A percentile compares a stretch with the other conserved stretches of the same genome.
phyloP scores from a whole-genome alignment of 2,888 invertebrate species.

The Caenorhabditis uteleia region DNA sequence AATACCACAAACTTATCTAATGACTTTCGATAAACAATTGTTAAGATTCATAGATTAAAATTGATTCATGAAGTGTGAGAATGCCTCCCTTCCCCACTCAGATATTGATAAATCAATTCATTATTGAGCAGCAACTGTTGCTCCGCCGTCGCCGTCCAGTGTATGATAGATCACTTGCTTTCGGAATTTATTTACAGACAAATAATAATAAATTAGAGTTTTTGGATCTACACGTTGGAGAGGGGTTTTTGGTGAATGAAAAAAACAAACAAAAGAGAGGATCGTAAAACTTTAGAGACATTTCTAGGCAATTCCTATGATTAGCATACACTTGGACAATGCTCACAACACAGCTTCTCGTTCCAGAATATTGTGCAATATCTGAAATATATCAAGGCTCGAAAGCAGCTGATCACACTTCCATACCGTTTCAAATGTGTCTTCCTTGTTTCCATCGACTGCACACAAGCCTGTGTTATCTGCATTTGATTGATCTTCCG shows the following conservation, averaged over 20 bases:
- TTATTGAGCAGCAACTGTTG: too few relatives aligned
- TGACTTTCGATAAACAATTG: too few relatives aligned
- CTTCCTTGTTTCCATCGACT: slow-evolving; percentile 57
- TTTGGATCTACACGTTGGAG: too few relatives aligned
- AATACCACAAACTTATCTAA: too few relatives aligned
- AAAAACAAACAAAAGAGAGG: not conserved
- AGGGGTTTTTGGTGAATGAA: not conserved
- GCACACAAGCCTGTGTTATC: slow-evolving; percentile 43
- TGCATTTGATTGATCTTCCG: slow-evolving; percentile 25
- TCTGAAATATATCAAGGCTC: slow-evolving; percentile 8
- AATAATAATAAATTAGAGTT: too few relatives aligned
- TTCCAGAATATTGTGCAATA: slow-evolving; percentile 69
- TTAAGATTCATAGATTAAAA: too few relatives aligned
- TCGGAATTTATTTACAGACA: slow-evolving; percentile 1
- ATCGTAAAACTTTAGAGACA: not conserved
- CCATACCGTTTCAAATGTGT: slow-evolving; percentile 61
- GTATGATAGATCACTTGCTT: too few relatives aligned
- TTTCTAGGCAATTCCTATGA: too few relatives aligned
- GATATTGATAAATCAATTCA: too few relatives aligned
- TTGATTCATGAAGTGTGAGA: too few relatives aligned
- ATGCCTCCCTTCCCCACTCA: too few relatives aligned
- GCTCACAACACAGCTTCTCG: slow-evolving; percentile 66
- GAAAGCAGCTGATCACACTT: not conserved
- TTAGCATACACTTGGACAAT: slow-evolving; percentile 65
- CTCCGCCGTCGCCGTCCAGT: too few relatives aligned